Base-by-base conservation (phyloP, 1,140 invertebrate genomes). In the Brachionus koreanus region DNA sequence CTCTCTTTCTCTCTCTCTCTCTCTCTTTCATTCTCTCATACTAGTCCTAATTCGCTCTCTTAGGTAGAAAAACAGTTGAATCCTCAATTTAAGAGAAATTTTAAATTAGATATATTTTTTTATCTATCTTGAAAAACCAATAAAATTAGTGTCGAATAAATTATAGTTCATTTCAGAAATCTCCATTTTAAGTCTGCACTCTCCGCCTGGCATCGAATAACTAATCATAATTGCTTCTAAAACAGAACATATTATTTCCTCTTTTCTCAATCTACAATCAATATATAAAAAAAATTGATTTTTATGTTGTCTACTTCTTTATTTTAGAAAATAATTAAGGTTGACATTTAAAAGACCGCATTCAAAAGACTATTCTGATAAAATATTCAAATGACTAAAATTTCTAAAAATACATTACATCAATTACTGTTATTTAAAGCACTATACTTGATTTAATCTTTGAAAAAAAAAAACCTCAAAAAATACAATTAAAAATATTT, bases 81-180 rank as follows among this genome's bases (percentile, higher is more conserved):
- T 35, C 25, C 25, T 25, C 25, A 35, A 35, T 67, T 25, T n/a
- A 67, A 35, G 12, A 16, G 63, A 25, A 37, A 67, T 67, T 35
- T 12, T 57, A 19, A 23, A 57, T 7, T 10, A 57, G 49, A 57
- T 74, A 43, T 46, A 2, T 46, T 39, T 13, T 16, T 29, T 46
- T 74, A 46, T 74, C 69, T 74, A 46, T 25, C 7, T 46, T 16
- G 33, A 10, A 69, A 69, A 69, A 69, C 65, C 65, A 69, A 69
- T 69, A 69, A 69, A n/a, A 69, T 25, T 74, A 33, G 10, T n/a
- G 16, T 19, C 2, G 39, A 74, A 74, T 74, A 74, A 74, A 74
- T 74, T 74, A 74, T 74, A 74, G 42, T 46, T 74, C 69, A 74
- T 74, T 25, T 46, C 16, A 72, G 35, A 39, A 39, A 39, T 39